phyloP scores from a whole-genome alignment of 2,888 invertebrate genomes.

The Metallyticus violacea region DNA sequence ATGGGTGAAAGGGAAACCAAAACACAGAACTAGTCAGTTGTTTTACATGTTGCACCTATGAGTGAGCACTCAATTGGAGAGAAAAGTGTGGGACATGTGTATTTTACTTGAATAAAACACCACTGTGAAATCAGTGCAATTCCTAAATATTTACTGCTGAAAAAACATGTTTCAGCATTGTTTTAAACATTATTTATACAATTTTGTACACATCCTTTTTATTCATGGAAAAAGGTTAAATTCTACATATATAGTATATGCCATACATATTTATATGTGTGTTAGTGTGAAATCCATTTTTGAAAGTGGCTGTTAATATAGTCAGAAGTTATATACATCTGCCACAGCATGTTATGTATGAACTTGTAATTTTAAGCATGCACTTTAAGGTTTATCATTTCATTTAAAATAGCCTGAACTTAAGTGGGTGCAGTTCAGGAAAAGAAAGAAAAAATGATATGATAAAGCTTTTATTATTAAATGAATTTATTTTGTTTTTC shows the following conservation, averaged over 20 bases:
- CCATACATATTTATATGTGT: slow-evolving; percentile 8
- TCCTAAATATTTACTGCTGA: not conserved
- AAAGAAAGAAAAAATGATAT: not conserved
- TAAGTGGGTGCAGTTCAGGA: slow-evolving; percentile 27
- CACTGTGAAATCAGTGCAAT: slow-evolving; percentile 3
- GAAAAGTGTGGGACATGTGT: not conserved
- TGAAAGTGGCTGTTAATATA: not conserved
- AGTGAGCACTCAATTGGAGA: not conserved
- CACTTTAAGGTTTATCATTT: not conserved
- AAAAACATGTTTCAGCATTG: not conserved
- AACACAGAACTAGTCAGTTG: slow-evolving; percentile 24
- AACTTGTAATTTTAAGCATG: not conserved
- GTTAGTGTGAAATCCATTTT: not conserved
- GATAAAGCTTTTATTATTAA: not conserved
- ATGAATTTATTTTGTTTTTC: not conserved
- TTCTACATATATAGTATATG: slow-evolving; percentile 1
- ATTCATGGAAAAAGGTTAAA: not conserved
- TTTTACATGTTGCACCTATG: not conserved
- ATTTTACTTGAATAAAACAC: not conserved
- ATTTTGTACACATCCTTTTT: slow-evolving; percentile 24
- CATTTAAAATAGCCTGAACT: slow-evolving; percentile 7
- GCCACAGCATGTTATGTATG: not conserved
- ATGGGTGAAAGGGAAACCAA: not conserved
- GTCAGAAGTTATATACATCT: not conserved
- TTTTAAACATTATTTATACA: slow-evolving; percentile 15